These are phyloP conservation scores for Patagioenas fasciata DNA, from an alignment of 2,113 vertebrate genomes.

Conservation along the genomic window DNA sequence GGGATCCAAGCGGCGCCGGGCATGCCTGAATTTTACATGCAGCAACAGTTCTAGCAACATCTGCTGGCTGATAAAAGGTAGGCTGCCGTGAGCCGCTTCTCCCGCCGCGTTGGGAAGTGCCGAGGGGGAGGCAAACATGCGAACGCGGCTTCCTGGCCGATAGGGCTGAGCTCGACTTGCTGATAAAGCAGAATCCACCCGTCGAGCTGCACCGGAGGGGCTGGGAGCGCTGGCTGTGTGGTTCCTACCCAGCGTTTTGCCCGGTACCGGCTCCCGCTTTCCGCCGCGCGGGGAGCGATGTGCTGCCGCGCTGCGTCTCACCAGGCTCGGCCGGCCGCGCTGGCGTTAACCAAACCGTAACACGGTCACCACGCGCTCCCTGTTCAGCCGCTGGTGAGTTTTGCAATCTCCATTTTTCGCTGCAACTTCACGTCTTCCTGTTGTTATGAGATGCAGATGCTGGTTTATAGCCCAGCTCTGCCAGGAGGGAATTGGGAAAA, in stretches of 20 bases:
- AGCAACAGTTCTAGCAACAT: conserved; percentile 63
- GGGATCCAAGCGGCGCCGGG: neutral
- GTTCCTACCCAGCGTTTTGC: neutral
- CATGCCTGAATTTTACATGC: conserved; percentile 27
- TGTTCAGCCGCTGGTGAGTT: conserved; percentile 15
- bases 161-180: conserved; percentile 49
- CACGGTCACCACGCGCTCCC: neutral
- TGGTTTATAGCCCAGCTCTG: neutral
- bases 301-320: neutral
- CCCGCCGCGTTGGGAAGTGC: conserved; percentile 7
- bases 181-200: conserved; percentile 69
- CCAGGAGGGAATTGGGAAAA: neutral
- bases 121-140: conserved; percentile 34
- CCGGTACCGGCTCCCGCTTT: neutral
- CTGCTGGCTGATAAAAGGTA: conserved; percentile 67
- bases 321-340: neutral
- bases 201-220: conserved; percentile 41
- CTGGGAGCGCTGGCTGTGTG: neutral
- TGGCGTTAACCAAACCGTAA: neutral
- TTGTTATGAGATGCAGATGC: neutral
- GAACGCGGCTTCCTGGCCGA: conserved; percentile 57
- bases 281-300: fast-evolving
- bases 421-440: neutral
- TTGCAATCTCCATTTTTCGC: conserved; percentile 16
- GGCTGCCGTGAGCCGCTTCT: neutral